phyloP scores from a whole-genome alignment of 2,113 vertebrate genomes.

The Brachypodius melanocephalos region DNA sequence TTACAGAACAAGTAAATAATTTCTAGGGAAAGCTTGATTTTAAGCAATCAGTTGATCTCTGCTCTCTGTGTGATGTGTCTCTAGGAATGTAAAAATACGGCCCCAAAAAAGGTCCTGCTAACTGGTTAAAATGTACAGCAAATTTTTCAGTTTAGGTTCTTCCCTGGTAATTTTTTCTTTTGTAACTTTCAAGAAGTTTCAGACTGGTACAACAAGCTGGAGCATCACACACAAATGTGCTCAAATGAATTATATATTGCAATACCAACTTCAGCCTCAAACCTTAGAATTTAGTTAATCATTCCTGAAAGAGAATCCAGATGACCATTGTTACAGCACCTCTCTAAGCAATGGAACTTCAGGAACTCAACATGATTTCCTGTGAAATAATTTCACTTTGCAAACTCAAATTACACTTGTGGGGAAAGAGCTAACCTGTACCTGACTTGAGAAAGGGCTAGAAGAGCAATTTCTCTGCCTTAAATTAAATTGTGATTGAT shows the following conservation, averaged over 20 bases:
- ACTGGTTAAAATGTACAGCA: background rate
- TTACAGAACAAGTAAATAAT: background rate
- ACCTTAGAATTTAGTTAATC: background rate
- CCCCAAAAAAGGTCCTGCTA: background rate
- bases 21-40: background rate
- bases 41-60: background rate
- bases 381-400: background rate
- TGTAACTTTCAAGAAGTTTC: background rate
- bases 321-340: background rate
- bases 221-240: background rate
- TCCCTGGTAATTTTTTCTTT: background rate
- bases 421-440: background rate
- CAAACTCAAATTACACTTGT: background rate
- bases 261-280: background rate
- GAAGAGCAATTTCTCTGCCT: background rate
- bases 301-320: background rate
- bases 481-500: background rate
- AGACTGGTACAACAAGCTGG: background rate
- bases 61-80: rapidly evolving
- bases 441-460: background rate
- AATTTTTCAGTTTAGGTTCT: background rate
- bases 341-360: background rate
- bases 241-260: background rate
- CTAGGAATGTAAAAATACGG: background rate
- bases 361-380: background rate